Evolutionary conservation across 2,797 vertebrate species (phyloP).

Genomic region (Erethizon dorsatum): DNA sequence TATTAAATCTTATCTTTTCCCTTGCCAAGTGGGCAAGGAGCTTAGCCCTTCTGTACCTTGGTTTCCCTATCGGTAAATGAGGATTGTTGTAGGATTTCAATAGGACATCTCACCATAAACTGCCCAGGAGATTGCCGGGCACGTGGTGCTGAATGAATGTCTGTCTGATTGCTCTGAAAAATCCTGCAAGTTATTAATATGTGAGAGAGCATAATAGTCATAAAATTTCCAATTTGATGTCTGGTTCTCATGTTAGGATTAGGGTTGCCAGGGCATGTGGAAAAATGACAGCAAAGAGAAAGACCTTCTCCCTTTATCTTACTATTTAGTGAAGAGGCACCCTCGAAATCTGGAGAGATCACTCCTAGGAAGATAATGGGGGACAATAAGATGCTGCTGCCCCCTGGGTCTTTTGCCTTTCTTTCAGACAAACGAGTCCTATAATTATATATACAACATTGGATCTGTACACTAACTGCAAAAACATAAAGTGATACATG

Average conservation of each 20-base stretch:
- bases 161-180: slow-evolving; percentile 20
- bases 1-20: background rate
- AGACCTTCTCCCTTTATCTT: background rate
- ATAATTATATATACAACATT: too few species aligned
- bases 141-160: background rate
- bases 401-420: background rate
- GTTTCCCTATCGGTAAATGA: background rate
- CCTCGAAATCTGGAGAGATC: background rate
- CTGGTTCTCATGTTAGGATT: background rate
- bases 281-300: background rate
- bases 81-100: background rate
- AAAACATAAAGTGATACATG: background rate
- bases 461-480: background rate
- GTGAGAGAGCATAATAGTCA: background rate
- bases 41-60: background rate
- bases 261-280: background rate
- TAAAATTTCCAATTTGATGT: background rate
- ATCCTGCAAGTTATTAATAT: background rate
- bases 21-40: background rate
- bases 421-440: background rate
- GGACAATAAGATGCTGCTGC: background rate
- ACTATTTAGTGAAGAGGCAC: background rate
- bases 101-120: background rate
- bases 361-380: background rate
- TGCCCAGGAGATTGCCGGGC: background rate